Conservation (phyloP, 2,113 vertebrate genomes). For the Orcinus orca region DNA sequence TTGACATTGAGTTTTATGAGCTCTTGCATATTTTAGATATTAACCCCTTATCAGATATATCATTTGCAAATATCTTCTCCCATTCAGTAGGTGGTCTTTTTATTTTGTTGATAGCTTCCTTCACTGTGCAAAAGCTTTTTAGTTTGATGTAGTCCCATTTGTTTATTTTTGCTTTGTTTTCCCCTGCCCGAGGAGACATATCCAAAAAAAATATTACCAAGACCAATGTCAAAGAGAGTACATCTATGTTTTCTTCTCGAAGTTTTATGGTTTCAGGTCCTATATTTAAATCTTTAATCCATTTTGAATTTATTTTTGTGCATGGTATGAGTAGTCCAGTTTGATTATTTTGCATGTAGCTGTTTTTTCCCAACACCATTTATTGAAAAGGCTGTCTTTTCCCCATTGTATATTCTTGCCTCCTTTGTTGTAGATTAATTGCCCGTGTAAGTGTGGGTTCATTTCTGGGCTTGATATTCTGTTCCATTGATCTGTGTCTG, state of each 20-base stretch:
- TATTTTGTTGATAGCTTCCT: not conserved
- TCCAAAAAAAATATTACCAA: not conserved
- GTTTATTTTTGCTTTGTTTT: not conserved
- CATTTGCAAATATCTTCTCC: not conserved
- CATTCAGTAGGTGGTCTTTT: not conserved
- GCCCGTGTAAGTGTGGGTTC: too few relatives aligned
- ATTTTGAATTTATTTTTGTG: too few relatives aligned
- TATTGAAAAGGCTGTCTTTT: too few relatives aligned
- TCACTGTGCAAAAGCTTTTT: too few relatives aligned
- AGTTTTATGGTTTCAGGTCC: not conserved
- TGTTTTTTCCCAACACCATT: too few relatives aligned
- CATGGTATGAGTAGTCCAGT: too few relatives aligned
- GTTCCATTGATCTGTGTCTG: too few relatives aligned
- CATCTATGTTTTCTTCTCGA: not conserved
- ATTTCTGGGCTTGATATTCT: too few relatives aligned
- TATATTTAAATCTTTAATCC: not conserved
- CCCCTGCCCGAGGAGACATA: not conserved
- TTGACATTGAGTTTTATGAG: not conserved
- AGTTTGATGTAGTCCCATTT: not conserved
- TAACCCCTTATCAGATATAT: not conserved
- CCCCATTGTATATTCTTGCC: too few relatives aligned
- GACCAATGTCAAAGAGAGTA: not conserved
- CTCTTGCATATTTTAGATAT: not conserved
- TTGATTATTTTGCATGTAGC: too few relatives aligned
- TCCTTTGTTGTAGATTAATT: too few relatives aligned